A percentile compares a stretch with the other conserved stretches of the same genome.
Conservation (phyloP, 2,113 vertebrate species). For the Rutilus rutilus region DNA sequence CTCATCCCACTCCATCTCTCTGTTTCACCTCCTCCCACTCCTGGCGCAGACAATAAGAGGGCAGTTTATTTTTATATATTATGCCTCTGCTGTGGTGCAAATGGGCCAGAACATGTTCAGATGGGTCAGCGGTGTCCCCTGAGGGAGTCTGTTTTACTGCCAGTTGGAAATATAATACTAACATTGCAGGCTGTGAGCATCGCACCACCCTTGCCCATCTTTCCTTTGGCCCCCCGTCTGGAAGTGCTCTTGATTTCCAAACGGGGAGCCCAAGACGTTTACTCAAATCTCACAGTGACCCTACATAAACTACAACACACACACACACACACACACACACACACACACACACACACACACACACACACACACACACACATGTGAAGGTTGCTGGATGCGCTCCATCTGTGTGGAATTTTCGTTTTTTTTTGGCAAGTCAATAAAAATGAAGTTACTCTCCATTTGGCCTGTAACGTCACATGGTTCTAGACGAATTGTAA, state of each 20-base stretch:
- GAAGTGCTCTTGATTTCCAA: conserved; percentile 13
- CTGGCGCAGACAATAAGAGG: conserved; percentile 14
- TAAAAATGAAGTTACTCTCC: not conserved
- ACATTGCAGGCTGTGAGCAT: not conserved
- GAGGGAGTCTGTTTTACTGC: conserved; percentile 52
- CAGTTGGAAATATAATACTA: conserved; percentile 47
- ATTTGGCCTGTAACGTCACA: not conserved
- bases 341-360: no score
- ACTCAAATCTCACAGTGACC: not conserved
- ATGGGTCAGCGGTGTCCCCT: conserved; percentile 49
- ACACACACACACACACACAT: no score
- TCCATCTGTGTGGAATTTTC: not conserved
- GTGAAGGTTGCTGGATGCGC: not conserved
- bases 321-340: no score
- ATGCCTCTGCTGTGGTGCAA: conserved; percentile 45
- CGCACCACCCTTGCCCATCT: not conserved
- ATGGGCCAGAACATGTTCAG: conserved; percentile 56
- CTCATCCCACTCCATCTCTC: conserved; percentile 3
- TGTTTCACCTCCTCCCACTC: conserved; percentile 9
- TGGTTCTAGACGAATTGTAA: not conserved
- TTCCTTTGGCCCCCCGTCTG: not conserved
- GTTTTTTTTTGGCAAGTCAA: no score
- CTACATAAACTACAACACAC: not conserved
- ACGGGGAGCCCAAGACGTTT: not conserved
- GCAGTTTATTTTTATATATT: conserved; percentile 50